These are phyloP conservation scores for Coptodon bakossiorum DNA, from an alignment of 2,113 vertebrate genomes.

Conservation along the genomic window DNA sequence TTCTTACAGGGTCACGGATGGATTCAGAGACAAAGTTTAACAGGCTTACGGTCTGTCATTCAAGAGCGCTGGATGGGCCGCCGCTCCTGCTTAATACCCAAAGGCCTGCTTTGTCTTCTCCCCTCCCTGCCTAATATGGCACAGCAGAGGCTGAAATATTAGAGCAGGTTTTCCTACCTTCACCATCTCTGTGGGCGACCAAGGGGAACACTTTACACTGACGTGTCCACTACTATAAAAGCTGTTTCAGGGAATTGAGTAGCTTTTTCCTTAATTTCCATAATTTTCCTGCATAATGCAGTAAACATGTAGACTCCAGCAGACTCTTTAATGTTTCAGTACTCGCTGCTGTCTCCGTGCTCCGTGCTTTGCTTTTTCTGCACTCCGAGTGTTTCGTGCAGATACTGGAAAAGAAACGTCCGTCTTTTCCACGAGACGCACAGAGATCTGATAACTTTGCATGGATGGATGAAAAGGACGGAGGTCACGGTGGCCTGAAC, in stretches of 20 bases:
- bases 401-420: neutral
- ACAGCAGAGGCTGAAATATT: neutral
- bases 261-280: neutral
- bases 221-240: neutral
- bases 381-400: neutral
- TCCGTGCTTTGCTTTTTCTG: neutral
- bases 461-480: neutral
- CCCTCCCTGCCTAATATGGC: fast-evolving
- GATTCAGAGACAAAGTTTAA: slow-evolving; percentile 38
- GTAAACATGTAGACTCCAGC: neutral
- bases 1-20: slow-evolving; percentile 48
- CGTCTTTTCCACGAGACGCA: fast-evolving
- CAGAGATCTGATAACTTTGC: neutral
- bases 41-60: slow-evolving; percentile 20
- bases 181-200: neutral
- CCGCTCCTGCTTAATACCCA: neutral
- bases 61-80: neutral
- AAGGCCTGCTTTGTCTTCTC: neutral
- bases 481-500: neutral
- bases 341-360: neutral
- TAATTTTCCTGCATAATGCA: neutral
- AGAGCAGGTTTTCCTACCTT: neutral
- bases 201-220: neutral
- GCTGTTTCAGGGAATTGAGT: neutral
- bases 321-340: neutral